Evolutionary conservation across 2,797 vertebrate genomes (phyloP).

Genomic region (Perodicticus potto): DNA sequence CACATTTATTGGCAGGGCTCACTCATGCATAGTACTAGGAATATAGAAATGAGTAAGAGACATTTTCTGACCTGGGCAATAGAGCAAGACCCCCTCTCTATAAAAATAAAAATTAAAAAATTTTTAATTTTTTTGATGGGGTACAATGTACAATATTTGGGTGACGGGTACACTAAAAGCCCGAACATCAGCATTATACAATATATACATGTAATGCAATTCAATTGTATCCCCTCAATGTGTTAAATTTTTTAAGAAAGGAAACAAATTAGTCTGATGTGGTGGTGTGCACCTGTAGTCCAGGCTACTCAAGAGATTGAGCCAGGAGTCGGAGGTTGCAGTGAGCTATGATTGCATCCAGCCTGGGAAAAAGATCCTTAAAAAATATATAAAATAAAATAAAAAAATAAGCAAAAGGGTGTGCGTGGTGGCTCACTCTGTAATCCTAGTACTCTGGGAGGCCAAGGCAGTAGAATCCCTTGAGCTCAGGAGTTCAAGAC

Average conservation of each 20-base stretch:
- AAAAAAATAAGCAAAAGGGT: too few relatives aligned
- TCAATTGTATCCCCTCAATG: neutral
- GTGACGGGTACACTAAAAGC: neutral
- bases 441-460: too few relatives aligned
- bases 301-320: neutral
- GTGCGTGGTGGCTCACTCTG: too few relatives aligned
- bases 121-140: neutral
- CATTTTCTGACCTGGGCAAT: neutral
- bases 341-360: neutral
- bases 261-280: neutral
- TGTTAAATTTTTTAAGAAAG: neutral
- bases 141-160: neutral
- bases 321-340: neutral
- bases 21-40: neutral
- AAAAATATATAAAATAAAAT: too few relatives aligned
- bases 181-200: neutral
- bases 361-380: too few relatives aligned
- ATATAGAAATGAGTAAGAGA: neutral
- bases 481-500: too few relatives aligned
- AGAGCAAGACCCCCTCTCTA: neutral
- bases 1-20: neutral
- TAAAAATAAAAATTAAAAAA: neutral
- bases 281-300: too few relatives aligned
- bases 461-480: too few relatives aligned
- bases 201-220: neutral